A percentile compares a stretch with the other conserved stretches of the same genome.
Evolutionary conservation across 2,797 vertebrate species (phyloP).

Genomic region (Aplochiton taeniatus): DNA sequence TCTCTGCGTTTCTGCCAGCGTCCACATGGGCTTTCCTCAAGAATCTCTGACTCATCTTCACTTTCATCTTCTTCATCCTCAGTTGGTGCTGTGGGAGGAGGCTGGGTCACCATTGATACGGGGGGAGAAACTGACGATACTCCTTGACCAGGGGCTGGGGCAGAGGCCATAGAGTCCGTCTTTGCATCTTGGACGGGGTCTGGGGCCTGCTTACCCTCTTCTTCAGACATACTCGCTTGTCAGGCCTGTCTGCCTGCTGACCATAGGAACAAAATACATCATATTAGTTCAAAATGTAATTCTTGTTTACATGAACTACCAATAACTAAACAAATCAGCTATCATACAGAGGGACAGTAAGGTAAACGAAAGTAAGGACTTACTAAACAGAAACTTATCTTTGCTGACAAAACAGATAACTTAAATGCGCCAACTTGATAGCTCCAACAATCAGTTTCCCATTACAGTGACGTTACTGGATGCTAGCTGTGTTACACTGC

Average conservation of each 20-base stretch:
- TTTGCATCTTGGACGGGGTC: conserved; percentile 82
- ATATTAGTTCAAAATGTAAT: background rate
- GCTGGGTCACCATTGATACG: conserved; percentile 81
- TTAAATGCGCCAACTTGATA: no score
- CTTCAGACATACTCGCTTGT: conserved; percentile 86
- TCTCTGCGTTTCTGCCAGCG: conserved; percentile 97
- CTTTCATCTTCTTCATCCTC: conserved; percentile 92
- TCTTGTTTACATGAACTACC: background rate
- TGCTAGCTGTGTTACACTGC: no score
- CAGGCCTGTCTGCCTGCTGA: conserved; percentile 63
- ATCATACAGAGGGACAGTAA: no score
- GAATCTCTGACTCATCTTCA: conserved; percentile 96
- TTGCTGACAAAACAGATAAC: no score
- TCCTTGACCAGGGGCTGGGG: conserved; percentile 68
- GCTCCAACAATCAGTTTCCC: no score
- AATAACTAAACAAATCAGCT: no score
- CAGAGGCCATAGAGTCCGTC: conserved; percentile 72
- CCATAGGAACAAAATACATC: background rate
- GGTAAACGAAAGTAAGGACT: no score
- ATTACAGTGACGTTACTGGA: no score
- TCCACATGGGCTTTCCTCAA: conserved; percentile 96
- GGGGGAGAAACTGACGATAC: conserved; percentile 88
- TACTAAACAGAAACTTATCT: no score
- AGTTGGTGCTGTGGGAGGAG: conserved; percentile 71
- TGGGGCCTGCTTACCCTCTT: conserved; percentile 83